phyloP scores from a whole-genome alignment of 2,113 vertebrate genomes.

The Cynopterus brachyotis region DNA sequence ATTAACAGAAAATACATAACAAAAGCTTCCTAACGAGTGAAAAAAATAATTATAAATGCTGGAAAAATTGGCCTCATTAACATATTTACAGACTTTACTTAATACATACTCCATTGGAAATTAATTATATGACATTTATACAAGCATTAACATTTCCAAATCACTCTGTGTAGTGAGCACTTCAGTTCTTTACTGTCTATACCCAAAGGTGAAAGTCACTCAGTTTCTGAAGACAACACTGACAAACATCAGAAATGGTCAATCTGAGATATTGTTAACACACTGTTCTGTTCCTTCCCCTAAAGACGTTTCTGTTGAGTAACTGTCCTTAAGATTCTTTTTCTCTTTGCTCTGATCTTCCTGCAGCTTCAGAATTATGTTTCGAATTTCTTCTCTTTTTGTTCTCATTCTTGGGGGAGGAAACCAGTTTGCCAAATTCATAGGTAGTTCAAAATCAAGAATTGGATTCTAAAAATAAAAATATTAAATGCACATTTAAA shows the following conservation, averaged over 20 bases:
- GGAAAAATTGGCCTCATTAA: constrained; percentile 91
- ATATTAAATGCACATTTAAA: constrained; percentile 35
- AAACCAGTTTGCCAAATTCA: constrained; percentile 96
- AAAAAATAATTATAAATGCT: constrained; percentile 95
- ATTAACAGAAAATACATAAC: constrained; percentile 91
- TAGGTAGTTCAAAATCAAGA: constrained; percentile 93
- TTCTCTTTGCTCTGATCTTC: constrained; percentile 89
- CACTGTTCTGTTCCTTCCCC: constrained; percentile 79
- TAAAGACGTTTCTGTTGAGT: constrained; percentile 77
- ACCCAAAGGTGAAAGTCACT: constrained; percentile 71
- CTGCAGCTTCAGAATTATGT: constrained; percentile 93
- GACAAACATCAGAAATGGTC: constrained; percentile 79
- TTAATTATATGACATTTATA: constrained; percentile 87
- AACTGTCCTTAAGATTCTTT: constrained; percentile 82
- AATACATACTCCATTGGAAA: constrained; percentile 87
- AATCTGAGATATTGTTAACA: constrained; percentile 84
- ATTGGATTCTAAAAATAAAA: constrained; percentile 89
- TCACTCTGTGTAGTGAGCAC: constrained; percentile 78
- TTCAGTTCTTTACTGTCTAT: constrained; percentile 77
- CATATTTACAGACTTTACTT: constrained; percentile 95
- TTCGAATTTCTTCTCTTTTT: constrained; percentile 95
- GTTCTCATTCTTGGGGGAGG: constrained; percentile 96
- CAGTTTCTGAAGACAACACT: constrained; percentile 74
- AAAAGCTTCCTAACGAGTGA: constrained; percentile 88
- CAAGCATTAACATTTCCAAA: constrained; percentile 82